These are phyloP conservation scores for Tringa solitaria DNA, from an alignment of 2,113 vertebrate species.

Conservation along the genomic window DNA sequence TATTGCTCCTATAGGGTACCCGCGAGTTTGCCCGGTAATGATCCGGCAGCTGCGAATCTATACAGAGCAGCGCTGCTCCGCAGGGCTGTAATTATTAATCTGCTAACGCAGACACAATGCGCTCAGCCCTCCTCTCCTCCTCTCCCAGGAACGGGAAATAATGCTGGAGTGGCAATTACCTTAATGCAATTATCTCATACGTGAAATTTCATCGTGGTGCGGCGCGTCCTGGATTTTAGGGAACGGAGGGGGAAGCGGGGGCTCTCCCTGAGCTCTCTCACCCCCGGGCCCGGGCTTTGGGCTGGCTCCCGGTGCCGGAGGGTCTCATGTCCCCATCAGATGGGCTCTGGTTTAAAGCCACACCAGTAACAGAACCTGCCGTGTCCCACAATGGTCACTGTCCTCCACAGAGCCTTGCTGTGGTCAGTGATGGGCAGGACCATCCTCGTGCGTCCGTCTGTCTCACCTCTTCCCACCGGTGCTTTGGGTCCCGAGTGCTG, in stretches of 20 bases:
- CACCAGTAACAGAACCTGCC: background rate
- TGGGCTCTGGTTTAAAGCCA: rapidly evolving
- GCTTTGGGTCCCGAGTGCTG: rapidly evolving
- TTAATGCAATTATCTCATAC: background rate
- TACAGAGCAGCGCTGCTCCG: background rate
- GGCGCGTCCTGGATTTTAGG: rapidly evolving
- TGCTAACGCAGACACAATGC: constrained; percentile 24
- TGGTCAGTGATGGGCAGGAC: background rate
- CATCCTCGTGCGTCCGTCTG: background rate
- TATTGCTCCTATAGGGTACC: background rate
- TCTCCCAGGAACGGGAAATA: background rate
- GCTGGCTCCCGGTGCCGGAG: rapidly evolving
- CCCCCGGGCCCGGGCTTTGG: background rate
- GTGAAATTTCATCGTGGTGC: background rate
- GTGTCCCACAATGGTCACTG: rapidly evolving
- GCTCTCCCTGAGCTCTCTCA: background rate
- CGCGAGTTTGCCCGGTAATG: background rate
- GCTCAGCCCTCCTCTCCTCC: constrained; percentile 31
- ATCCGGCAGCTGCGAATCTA: constrained; percentile 9
- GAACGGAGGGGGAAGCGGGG: rapidly evolving
- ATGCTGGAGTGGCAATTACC: constrained; percentile 33
- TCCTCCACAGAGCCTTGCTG: rapidly evolving
- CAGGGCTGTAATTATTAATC: constrained; percentile 30
- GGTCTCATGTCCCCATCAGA: background rate
- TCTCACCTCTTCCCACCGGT: background rate